Evolutionary conservation across 2,888 invertebrate genomes (phyloP), one percentile per base, ranked within the genome.

Genomic region (Lasioglossum calceatum): DNA sequence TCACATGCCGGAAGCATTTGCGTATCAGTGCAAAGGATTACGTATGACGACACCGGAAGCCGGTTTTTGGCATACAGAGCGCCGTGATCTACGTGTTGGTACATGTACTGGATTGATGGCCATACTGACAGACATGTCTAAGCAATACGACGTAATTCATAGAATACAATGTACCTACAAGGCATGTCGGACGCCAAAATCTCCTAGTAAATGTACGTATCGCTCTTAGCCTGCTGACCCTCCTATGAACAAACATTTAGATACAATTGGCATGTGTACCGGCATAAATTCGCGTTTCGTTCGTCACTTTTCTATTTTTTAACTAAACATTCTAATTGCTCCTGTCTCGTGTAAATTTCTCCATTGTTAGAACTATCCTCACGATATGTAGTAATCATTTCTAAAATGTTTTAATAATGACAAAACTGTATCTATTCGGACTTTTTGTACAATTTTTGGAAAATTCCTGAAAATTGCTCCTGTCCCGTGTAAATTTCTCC

Each of bases 191-290:
- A 90, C 84, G 81, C 82, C 89, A 87, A 88, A 82, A 88, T 95
- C 94, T 93, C 93, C 97, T 97, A 98, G 96, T 96, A 98, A 97
- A 98, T 98, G 97, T 98, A 98, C 95, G 98, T 98, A 97, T 98
- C 97, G 96, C 98, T 98, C 97, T 93, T 94, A 92, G 93, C 92
- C 92, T 90, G 93, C 90, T 82, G 92, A 90, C 92, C 92, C 91
- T 92, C 95, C 95, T 95, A 95, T 88, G 92, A 94, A 94, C 93
- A 94, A 91, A 94, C 92, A 92, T 86, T 87, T 81, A 87, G 86
- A 87, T 86, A 88, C 86, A 89, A 92, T 90, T 89, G 87, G 54
- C 89, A 90, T 85, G 84, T 84, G 82, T 73, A 84, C 50, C 81
- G 58, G 64, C 39, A 61, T 16, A 64, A 36, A 32, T 81, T n/a